A percentile compares a stretch with the other conserved stretches of the same genome.
Evolutionary conservation across 2,113 vertebrate species (phyloP).

Genomic region (Salvelinus fontinalis): DNA sequence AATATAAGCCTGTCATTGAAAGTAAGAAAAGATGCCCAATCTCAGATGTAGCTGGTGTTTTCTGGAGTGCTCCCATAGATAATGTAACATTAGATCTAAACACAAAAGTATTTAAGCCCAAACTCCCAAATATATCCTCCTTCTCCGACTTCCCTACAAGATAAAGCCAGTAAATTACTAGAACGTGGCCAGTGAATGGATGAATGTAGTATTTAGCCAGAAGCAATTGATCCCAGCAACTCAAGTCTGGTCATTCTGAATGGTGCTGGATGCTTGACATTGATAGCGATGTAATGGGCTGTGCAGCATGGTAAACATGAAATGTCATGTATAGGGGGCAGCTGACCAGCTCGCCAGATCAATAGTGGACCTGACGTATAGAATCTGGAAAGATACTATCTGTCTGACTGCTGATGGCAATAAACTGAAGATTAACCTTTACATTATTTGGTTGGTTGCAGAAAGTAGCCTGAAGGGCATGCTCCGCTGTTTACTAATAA

Average conservation of each 20-base stretch:
- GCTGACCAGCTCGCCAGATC: slow-evolving; percentile 69
- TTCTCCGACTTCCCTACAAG: slow-evolving; percentile 17
- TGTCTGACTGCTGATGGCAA: slow-evolving; percentile 75
- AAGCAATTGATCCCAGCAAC: slow-evolving; percentile 9
- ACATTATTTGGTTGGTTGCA: slow-evolving; percentile 55
- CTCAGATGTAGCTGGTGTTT: slow-evolving; percentile 47
- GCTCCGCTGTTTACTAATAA: slow-evolving; percentile 72
- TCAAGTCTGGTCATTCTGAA: slow-evolving; percentile 29
- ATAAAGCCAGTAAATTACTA: slow-evolving; percentile 20
- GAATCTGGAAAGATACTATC: slow-evolving; percentile 77
- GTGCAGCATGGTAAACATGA: slow-evolving; percentile 61
- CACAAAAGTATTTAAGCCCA: slow-evolving; percentile 30
- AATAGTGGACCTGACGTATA: slow-evolving; percentile 63
- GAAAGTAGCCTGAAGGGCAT: slow-evolving; percentile 74
- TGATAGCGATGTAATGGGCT: slow-evolving; percentile 57
- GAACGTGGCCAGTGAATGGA: slow-evolving; percentile 6
- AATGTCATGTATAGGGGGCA: slow-evolving; percentile 71
- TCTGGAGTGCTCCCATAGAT: slow-evolving; percentile 17
- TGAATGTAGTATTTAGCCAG: slow-evolving; percentile 36
- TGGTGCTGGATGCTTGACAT: slow-evolving; percentile 30
- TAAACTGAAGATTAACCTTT: slow-evolving; percentile 80
- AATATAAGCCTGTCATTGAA: slow-evolving; percentile 43
- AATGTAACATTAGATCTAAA: neutral
- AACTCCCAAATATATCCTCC: slow-evolving; percentile 6
- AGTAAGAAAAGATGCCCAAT: slow-evolving; percentile 15